Evolutionary conservation across 2,888 invertebrate genomes (phyloP).

Genomic region (Amiota communis): DNA sequence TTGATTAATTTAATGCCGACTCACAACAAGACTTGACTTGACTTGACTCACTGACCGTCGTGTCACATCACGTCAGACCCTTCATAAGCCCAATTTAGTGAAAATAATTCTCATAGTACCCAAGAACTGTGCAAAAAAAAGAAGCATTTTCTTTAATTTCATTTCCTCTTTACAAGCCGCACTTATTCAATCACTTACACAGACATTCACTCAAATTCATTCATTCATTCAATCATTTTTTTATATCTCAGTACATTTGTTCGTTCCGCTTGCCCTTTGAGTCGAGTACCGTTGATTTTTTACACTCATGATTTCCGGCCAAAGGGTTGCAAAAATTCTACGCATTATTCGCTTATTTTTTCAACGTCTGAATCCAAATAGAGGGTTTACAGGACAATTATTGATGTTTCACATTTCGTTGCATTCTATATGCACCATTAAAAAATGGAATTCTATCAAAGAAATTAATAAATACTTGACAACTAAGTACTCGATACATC

Average conservation of each 20-base stretch:
- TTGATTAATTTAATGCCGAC: conserved; percentile 71
- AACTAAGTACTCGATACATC: background rate
- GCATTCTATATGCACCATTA: conserved; percentile 52
- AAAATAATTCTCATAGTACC: too few species aligned
- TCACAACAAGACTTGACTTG: too few species aligned
- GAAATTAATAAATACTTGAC: conserved; percentile 24
- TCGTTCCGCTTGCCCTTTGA: conserved; percentile 27
- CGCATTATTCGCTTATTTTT: conserved; percentile 39
- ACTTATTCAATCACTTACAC: background rate
- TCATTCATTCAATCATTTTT: conserved; percentile 5
- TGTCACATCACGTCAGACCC: too few species aligned
- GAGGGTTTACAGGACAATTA: conserved; percentile 22
- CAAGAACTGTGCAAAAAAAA: conserved; percentile 17
- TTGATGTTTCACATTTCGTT: conserved; percentile 34
- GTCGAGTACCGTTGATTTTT: conserved; percentile 13
- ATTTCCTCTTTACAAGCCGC: conserved; percentile 60
- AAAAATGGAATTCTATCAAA: conserved; percentile 22
- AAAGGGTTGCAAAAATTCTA: conserved; percentile 59
- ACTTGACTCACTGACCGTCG: too few species aligned
- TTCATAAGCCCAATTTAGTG: too few species aligned
- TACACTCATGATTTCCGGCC: background rate
- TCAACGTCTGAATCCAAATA: background rate
- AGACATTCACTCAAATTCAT: background rate
- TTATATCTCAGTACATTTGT: background rate
- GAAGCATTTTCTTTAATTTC: conserved; percentile 61